Evolutionary conservation across 2,113 vertebrate genomes (phyloP).

Genomic region (Nematolebias whitei): DNA sequence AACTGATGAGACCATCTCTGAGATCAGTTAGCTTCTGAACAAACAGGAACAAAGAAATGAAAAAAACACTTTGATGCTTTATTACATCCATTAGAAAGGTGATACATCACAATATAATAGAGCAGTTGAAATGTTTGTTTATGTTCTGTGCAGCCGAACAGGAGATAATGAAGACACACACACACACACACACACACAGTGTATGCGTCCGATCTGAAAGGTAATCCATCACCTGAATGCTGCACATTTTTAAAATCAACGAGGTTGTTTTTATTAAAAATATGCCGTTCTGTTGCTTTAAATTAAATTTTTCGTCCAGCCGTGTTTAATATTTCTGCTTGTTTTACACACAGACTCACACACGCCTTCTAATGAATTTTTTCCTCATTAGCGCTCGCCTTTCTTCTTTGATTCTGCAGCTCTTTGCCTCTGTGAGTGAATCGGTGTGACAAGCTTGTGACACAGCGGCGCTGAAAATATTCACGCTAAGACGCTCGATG

Average conservation of each 20-base stretch:
- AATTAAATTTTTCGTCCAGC: background rate
- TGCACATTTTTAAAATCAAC: slow-evolving; percentile 24
- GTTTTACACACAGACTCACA: background rate
- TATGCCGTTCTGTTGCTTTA: background rate
- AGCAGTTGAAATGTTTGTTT: slow-evolving; percentile 21
- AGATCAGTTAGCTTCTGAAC: slow-evolving; percentile 3
- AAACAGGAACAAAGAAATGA: slow-evolving; percentile 27
- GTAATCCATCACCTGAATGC: slow-evolving; percentile 43
- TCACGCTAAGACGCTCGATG: background rate
- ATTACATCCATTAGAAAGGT: slow-evolving; percentile 18
- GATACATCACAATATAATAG: slow-evolving; percentile 33
- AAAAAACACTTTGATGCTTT: slow-evolving; percentile 25
- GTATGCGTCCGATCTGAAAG: slow-evolving; percentile 28
- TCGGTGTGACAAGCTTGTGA: slow-evolving; percentile 18
- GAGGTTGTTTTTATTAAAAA: slow-evolving; percentile 22
- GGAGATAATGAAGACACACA: slow-evolving; percentile 36
- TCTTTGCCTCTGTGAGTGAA: slow-evolving; percentile 7
- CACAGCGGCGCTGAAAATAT: slow-evolving; percentile 8
- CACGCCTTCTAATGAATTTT: slow-evolving; percentile 16
- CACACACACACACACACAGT: slow-evolving; percentile 34
- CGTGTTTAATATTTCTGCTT: background rate
- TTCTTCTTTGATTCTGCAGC: slow-evolving; percentile 7
- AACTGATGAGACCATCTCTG: background rate
- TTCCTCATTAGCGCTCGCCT: slow-evolving; percentile 35
- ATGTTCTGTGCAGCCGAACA: slow-evolving; percentile 15